Percentiles rank a stretch among this genome's conserved stretches.
These are phyloP conservation scores for Chiroxiphia lanceolata DNA, from an alignment of 2,797 vertebrate genomes.

Conservation along the genomic window DNA sequence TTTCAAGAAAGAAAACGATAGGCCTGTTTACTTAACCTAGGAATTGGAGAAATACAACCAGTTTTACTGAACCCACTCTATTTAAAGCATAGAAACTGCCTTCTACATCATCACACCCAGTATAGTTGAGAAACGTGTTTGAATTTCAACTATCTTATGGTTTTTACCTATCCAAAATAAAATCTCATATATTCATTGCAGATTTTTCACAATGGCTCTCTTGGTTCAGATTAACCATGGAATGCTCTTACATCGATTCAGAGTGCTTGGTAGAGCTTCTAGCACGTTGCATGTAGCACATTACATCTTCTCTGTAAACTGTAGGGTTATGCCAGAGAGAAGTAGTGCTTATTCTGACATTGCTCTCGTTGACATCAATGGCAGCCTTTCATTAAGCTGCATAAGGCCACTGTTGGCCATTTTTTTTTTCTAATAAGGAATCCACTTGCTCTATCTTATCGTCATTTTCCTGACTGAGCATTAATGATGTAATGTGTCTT, in stretches of 20 bases:
- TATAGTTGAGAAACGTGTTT: background rate
- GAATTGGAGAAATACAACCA: background rate
- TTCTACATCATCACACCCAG: background rate
- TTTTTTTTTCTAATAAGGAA: background rate
- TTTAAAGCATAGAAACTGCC: background rate
- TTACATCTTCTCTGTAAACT: background rate
- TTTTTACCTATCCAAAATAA: background rate
- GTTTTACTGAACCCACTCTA: background rate
- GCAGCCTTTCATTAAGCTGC: background rate
- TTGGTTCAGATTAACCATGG: background rate
- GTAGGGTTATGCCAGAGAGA: background rate
- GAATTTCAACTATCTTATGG: background rate
- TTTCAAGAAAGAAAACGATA: background rate
- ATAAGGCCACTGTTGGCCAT: background rate
- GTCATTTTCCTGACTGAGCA: background rate
- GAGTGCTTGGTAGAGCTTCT: background rate
- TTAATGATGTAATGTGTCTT: background rate
- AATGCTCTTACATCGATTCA: accelerated
- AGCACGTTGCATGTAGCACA: background rate
- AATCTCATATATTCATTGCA: background rate
- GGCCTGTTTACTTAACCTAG: background rate
- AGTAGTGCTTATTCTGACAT: background rate
- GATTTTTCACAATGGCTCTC: background rate
- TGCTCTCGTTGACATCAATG: background rate
- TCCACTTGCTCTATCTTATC: background rate